Conservation (phyloP, 2,113 vertebrate genomes). For the Tragelaphus buxtoni region DNA sequence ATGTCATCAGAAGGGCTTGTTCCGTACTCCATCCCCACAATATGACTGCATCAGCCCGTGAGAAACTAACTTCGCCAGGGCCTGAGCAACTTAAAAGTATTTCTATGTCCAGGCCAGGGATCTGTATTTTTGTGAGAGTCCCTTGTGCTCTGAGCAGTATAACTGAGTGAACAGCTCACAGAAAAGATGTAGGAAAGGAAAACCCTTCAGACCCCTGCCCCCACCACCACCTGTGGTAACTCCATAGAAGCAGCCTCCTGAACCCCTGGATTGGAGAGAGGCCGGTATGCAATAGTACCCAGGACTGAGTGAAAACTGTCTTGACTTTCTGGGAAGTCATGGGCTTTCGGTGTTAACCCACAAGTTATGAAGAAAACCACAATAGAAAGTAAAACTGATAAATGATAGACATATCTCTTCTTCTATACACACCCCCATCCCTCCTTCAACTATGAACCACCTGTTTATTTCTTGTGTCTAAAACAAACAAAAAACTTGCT, state of each 20-base stretch:
- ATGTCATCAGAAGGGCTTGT: background rate
- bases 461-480: background rate
- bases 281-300: background rate
- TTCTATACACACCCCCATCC: background rate
- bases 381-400: conserved; percentile 37
- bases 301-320: background rate
- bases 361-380: conserved; percentile 7
- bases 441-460: background rate
- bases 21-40: background rate
- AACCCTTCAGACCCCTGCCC: background rate
- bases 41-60: background rate
- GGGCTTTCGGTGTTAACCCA: background rate
- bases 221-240: background rate
- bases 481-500: background rate
- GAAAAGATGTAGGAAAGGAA: background rate
- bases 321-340: background rate
- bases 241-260: background rate
- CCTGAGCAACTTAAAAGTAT: background rate
- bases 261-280: background rate
- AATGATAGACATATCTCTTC: conserved; percentile 23
- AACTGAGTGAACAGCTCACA: background rate
- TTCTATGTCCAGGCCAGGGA: background rate
- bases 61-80: background rate
- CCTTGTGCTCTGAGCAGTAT: background rate
- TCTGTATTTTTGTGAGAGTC: background rate